Base-by-base conservation (phyloP, 1,140 invertebrate species). In the Neodiprion virginianus region DNA sequence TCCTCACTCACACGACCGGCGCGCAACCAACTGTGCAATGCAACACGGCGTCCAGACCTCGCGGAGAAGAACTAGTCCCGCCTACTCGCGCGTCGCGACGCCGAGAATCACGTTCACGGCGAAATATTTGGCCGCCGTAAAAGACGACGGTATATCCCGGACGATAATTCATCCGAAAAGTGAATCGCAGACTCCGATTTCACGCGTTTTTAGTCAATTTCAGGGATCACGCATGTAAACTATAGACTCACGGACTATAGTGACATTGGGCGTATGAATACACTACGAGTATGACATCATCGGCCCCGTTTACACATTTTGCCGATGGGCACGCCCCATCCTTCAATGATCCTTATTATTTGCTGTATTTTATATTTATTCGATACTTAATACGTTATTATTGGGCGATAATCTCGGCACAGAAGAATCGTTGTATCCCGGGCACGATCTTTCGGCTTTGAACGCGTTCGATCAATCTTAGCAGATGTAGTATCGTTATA, bases 1-100 rank as follows among this genome's bases (percentile, higher is more conserved):
- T 79, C 80, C 74, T 73, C 80, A 82, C 83, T 81, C 79, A 82
- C 79, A 81, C 83, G 80, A 84, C 85, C 85, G 84, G 86, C 84
- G 86, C 83, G 85, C 85, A 83, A 88, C 85, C 84, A 80, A 83
- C 76, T 79, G 76, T 79, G 53, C 28, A 40, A 67, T 76, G 79
- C 68, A 75, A 72, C 74, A 72, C 75, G 72, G 75, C 79, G 79
- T 76, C 74, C 67, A 69, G 53, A 78, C 78, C 81, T 79, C 82
- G 83, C 82, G 10, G 7, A 7, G 48, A 28, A 67, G 72, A 78
- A 77, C n/a, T 78, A 78, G 77, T 72, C 71, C 75, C 72, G n/a
- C 28, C 8, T 61, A 8, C 53, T 17, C 53, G 53, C 53, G 8
- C 28, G 28, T 40, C 28, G 28, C 28, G 28, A 40, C 28, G 28